Evolutionary conservation across 1,140 invertebrate species (phyloP), one percentile per base, ranked within the genome.

Genomic region (Leptinotarsa defecta): DNA sequence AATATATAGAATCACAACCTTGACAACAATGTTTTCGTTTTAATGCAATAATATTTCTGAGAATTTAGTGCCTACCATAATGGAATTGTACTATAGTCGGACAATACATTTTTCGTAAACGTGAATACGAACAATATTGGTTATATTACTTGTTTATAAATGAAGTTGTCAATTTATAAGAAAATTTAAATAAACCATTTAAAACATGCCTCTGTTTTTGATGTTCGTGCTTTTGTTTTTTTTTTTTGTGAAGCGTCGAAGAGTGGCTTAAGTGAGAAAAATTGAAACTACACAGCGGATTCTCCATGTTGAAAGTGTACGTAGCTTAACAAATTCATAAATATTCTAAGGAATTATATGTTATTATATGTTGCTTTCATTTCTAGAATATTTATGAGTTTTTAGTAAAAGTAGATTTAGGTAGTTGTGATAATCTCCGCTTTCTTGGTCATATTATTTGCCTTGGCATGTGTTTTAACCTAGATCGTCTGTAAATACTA

Each of bases 201-300:
- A 43, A 69, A 69, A 48, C 15, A 48, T 69, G 15, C 68, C n/a
- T 43, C 27, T 74, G 27, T 74, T 27, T 65, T 65, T 74, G 43
- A 67, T 74, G 43, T 74, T 22, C 24, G 43, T 74, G 68, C 43
- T 69, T 69, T 52, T 73, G 65, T 57, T 57, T 57, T 57, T n/a
- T 57, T 57, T 57, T 19, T 27, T 87, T 85, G 80, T 79, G 79
- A 80, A 81, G 79, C 75, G 79, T 75, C 71, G 75, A 74, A 78
- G 73, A 78, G 76, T 76, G 78, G 73, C 74, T 79, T 77, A 52
- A 72, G 72, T 77, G 76, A 75, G 63, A 57, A 68, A 62, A 52
- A 20, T 68, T 73, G 22, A 68, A 64, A 52, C 61, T 61, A 76
- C 48, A 76, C 65, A 34, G 62, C 43, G 63, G 70, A 76, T 65